Conservation (phyloP, 2,113 vertebrate species). For the Crotalus horridus region DNA sequence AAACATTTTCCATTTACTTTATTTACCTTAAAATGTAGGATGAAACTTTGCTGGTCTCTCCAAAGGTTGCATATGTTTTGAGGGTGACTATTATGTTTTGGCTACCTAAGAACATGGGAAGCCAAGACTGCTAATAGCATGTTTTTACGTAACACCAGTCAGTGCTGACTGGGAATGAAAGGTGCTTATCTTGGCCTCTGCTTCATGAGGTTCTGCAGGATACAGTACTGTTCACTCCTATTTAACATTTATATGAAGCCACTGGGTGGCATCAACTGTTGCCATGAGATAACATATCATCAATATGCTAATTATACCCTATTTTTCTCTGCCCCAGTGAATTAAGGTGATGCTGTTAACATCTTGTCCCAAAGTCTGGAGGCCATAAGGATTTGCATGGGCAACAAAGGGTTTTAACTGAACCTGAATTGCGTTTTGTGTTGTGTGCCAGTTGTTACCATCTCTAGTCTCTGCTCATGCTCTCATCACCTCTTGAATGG, state of each 20-base stretch:
- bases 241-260: background rate
- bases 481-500: background rate
- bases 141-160: background rate
- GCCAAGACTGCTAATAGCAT: background rate
- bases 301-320: background rate
- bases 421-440: background rate
- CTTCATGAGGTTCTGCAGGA: background rate
- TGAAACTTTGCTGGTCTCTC: background rate
- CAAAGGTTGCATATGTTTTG: background rate
- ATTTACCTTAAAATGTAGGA: background rate
- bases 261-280: background rate
- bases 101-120: background rate
- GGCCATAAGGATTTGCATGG: background rate
- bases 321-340: background rate
- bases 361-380: background rate
- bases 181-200: background rate
- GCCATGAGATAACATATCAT: background rate
- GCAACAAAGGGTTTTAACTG: background rate
- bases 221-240: background rate
- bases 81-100: background rate
- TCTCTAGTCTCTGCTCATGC: background rate
- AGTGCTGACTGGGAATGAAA: background rate
- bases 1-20: background rate
- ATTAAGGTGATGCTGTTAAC: background rate
- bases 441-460: background rate